phyloP scores from a whole-genome alignment of 2,888 invertebrate genomes.

The Schizaphis graminum region DNA sequence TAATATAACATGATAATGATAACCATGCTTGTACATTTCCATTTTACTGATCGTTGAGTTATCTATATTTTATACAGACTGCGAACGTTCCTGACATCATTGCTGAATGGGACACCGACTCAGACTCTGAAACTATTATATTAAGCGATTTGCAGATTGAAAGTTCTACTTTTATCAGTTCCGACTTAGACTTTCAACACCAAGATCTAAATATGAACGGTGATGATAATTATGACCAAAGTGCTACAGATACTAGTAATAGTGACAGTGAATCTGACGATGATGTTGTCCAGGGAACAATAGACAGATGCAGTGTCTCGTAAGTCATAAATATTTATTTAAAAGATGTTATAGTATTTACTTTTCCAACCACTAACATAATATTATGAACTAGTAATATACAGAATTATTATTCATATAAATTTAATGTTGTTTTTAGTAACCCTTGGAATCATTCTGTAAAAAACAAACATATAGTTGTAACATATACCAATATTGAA shows the following conservation, averaged over 20 bases:
- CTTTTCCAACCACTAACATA: background rate
- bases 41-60: background rate
- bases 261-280: background rate
- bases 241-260: background rate
- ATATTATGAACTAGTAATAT: background rate
- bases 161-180: background rate
- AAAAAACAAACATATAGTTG: background rate
- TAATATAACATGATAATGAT: background rate
- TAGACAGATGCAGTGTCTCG: background rate
- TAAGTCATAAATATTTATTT: background rate
- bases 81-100: background rate
- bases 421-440: constrained; percentile 13
- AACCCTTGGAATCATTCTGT: background rate
- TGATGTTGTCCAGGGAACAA: background rate
- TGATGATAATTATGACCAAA: background rate
- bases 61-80: background rate
- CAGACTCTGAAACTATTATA: background rate
- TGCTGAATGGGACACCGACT: background rate
- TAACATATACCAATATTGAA: background rate
- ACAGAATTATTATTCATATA: background rate
- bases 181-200: background rate
- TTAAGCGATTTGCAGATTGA: background rate
- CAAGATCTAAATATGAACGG: background rate
- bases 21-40: background rate
- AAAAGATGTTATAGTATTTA: background rate